Evolutionary conservation across 1,140 invertebrate genomes (phyloP).

Genomic region (Listronotus bonariensis): DNA sequence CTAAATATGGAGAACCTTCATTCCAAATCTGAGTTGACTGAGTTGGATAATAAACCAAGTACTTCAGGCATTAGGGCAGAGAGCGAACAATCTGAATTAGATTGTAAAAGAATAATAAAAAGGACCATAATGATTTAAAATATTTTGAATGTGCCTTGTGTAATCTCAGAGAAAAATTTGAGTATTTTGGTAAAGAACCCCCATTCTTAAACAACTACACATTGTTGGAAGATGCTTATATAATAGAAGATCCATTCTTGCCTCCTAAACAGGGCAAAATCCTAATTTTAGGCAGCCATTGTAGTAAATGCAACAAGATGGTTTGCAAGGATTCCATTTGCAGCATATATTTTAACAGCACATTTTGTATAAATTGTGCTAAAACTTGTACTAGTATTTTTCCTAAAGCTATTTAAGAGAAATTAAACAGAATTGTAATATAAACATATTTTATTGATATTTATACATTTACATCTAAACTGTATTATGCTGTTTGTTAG

Average conservation of each 20-base stretch:
- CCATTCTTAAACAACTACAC: constrained; percentile 67
- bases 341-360: constrained; percentile 77
- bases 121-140: constrained; percentile 39
- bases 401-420: constrained; percentile 58
- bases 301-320: constrained; percentile 66
- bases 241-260: constrained; percentile 84
- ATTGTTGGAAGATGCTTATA: constrained; percentile 67
- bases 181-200: constrained; percentile 73
- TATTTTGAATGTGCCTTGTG: constrained; percentile 70
- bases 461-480: constrained; percentile 7
- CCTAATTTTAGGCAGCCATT: constrained; percentile 75
- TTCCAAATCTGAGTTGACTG: neutral
- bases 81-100: neutral
- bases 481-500: constrained; percentile 5
- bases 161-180: constrained; percentile 67
- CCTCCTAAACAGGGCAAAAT: constrained; percentile 69
- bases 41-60: neutral
- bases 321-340: constrained; percentile 77
- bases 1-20: neutral
- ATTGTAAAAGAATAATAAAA: constrained; percentile 25
- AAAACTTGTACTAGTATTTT: constrained; percentile 63
- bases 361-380: constrained; percentile 75
- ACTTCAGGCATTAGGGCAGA: constrained; percentile 6
- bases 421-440: constrained; percentile 48
- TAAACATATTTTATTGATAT: constrained; percentile 11